Evolutionary conservation across 2,888 invertebrate species (phyloP).

Genomic region (Dicranocentrus wangi): DNA sequence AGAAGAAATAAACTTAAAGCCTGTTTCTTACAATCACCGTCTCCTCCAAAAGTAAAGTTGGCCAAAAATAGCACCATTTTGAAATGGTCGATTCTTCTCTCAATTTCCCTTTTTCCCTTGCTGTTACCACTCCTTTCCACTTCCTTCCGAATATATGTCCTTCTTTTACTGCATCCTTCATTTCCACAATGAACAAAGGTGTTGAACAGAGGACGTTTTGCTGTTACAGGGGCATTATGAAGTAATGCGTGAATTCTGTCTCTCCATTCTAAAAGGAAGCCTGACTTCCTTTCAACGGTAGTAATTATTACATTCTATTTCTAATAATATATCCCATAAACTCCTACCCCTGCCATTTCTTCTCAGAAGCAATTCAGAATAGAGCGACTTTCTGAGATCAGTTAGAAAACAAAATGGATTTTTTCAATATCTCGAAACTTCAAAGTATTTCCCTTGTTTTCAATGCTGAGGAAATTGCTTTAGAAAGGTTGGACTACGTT

Average conservation of each 20-base stretch:
- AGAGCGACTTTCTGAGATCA: no score
- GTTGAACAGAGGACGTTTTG: conserved; percentile 4
- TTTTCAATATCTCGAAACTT: no score
- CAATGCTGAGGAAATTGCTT: no score
- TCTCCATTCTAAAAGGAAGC: no score
- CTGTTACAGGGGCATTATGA: no score
- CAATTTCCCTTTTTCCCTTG: conserved; percentile 11
- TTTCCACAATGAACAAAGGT: conserved; percentile 14
- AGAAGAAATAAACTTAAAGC: conserved; percentile 16
- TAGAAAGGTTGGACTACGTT: no score
- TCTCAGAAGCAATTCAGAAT: not conserved
- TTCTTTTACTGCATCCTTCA: not conserved
- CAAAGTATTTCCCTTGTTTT: no score
- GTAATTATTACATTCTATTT: not conserved
- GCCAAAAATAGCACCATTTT: conserved; percentile 55
- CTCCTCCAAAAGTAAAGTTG: conserved; percentile 22
- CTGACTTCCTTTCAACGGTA: conserved; percentile 13
- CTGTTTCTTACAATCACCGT: conserved; percentile 26
- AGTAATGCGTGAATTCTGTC: no score
- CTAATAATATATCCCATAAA: no score
- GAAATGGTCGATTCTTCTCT: conserved; percentile 13
- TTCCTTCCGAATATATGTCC: conserved; percentile 24
- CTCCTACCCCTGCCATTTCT: no score
- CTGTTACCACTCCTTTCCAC: not conserved
- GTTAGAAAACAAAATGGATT: no score